Base-by-base conservation (phyloP, 2,113 vertebrate genomes). In the Corythoichthys intestinalis region DNA sequence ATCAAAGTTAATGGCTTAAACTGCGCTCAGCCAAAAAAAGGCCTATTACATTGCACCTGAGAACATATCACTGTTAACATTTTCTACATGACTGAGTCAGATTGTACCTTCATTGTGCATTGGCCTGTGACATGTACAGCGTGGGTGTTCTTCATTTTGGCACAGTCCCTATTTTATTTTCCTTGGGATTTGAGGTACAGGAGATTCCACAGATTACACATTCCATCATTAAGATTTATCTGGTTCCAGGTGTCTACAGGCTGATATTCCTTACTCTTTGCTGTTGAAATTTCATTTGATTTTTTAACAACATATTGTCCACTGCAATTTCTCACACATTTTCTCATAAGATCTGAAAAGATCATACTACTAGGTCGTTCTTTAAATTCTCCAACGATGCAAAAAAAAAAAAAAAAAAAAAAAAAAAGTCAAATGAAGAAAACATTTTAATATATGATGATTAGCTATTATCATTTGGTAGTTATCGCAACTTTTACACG, bases 1-100 rank as follows among this genome's bases (percentile, higher is more conserved):
- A 82, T 82, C 71, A 88, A 82, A 82, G 64, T 71, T 57, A 75
- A 72, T 71, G 69, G 58, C 52, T 44, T 73, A 14, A 52, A 74
- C 48, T 65, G 49, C 68, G 53, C 69, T 47, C 35, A 66, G 78
- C 76, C 80, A 68, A 77, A 49, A 75, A 72, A 63, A 75, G 71
- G 71, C 66, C 73, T 79, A 61, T 76, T 66, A 17, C 57, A 20
- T 66, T 59, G 50, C 52, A 66, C 34, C 37, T 41, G 61, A 70
- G 20, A 70, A 73, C 66, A 54, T 34, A 53, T 37, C 67, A 37
- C 9, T 57, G 7, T 74, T 68, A 10, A 48, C 67, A 37, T 54
- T 70, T 54, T 57, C 67, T 6, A 5, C 15, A 39, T 49, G 49
- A 50, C 14, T 63, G n/a, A 20, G 17, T 62, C 12, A 54, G 28